Percentiles rank a stretch among this genome's conserved stretches.
These are phyloP conservation scores for Marmota monax DNA, from an alignment of 2,113 vertebrate species.

Conservation along the genomic window DNA sequence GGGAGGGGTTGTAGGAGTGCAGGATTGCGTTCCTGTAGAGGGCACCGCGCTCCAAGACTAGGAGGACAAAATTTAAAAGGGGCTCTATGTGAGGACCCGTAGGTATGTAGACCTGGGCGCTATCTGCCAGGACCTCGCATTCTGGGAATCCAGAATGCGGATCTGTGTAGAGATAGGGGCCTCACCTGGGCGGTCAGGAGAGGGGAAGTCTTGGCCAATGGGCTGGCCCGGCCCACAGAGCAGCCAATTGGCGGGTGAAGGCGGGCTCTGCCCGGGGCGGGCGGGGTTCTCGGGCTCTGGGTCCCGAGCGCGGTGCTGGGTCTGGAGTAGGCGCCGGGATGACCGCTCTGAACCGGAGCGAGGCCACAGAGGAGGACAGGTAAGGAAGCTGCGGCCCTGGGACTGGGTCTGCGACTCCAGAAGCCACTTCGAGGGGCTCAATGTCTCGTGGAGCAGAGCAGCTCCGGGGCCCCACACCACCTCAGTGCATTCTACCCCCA, in stretches of 20 bases:
- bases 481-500: neutral
- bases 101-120: too few relatives aligned
- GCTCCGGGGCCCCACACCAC: neutral
- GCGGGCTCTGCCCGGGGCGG: neutral
- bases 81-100: fast-evolving
- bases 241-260: constrained; percentile 52
- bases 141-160: fast-evolving
- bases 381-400: constrained; percentile 9
- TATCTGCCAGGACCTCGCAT: neutral
- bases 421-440: neutral
- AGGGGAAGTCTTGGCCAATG: neutral
- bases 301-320: neutral
- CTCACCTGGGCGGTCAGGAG: neutral
- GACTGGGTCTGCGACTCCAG: fast-evolving
- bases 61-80: neutral
- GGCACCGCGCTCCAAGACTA: neutral
- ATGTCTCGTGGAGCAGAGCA: neutral
- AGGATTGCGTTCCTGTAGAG: neutral
- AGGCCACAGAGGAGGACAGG: constrained; percentile 29
- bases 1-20: too few relatives aligned
- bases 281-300: neutral
- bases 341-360: constrained; percentile 65
- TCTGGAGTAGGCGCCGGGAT: neutral
- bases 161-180: fast-evolving
- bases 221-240: neutral